These are phyloP conservation scores for Vulpes lagopus DNA, from an alignment of 2,113 vertebrate genomes.

Conservation along the genomic window DNA sequence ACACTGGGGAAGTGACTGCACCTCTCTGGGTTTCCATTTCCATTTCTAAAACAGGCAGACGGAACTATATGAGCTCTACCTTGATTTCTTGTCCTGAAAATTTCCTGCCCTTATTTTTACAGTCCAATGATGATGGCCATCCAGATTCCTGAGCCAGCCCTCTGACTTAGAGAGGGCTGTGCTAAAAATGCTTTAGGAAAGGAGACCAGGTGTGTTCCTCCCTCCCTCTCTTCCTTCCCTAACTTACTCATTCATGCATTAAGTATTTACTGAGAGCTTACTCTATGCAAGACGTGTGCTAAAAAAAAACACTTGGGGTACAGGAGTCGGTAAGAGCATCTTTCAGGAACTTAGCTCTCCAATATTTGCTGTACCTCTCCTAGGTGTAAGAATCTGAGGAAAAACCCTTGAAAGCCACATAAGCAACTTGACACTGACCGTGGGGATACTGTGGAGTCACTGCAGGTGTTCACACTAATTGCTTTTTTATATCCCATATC, in stretches of 20 bases:
- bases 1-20: background rate
- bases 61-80: background rate
- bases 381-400: background rate
- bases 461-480: background rate
- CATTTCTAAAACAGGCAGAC: background rate
- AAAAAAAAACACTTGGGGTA: background rate
- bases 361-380: too few species aligned
- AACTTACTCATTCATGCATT: background rate
- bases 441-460: background rate
- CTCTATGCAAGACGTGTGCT: background rate
- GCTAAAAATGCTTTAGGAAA: background rate
- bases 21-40: background rate
- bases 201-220: background rate
- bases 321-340: background rate
- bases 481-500: background rate
- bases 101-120: background rate
- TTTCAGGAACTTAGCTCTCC: background rate
- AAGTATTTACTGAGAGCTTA: background rate
- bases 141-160: background rate
- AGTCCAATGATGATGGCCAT: too few species aligned
- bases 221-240: background rate
- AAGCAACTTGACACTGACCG: background rate
- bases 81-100: background rate
- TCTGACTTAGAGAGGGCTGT: background rate
- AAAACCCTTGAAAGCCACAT: background rate